Conservation (phyloP, 2,113 vertebrate species). For the Hiodon tergisus region DNA sequence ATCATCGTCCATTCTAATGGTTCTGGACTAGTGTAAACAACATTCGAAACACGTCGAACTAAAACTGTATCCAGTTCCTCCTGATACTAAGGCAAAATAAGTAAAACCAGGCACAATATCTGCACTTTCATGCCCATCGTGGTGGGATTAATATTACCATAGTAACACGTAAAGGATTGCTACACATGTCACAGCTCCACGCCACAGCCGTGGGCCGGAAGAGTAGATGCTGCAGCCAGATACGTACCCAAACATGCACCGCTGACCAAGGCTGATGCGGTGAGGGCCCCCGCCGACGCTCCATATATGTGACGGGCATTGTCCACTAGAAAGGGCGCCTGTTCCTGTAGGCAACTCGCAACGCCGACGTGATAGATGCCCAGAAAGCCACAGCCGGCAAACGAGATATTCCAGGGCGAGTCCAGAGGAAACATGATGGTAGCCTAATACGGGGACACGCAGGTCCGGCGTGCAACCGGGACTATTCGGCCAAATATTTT, state of each 20-base stretch:
- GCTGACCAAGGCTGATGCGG: constrained; percentile 78
- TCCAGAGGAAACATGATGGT: constrained; percentile 79
- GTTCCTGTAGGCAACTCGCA: constrained; percentile 84
- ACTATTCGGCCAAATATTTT: neutral
- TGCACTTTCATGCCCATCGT: neutral
- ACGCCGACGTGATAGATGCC: constrained; percentile 94
- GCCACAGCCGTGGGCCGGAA: neutral
- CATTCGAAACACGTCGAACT: neutral
- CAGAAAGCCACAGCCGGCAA: constrained; percentile 92
- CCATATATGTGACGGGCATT: constrained; percentile 87
- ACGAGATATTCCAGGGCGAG: constrained; percentile 90
- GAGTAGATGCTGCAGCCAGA: neutral
- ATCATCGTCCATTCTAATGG: neutral
- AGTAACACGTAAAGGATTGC: constrained; percentile 1
- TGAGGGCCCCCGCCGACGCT: constrained; percentile 88
- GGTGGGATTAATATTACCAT: constrained; percentile 1
- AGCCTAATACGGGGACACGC: constrained; percentile 6
- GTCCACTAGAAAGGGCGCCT: constrained; percentile 83
- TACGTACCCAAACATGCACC: constrained; percentile 81
- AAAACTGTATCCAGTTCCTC: neutral
- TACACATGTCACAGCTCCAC: neutral
- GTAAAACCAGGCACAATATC: too few relatives aligned
- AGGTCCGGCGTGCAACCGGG: neutral
- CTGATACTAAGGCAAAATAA: too few relatives aligned
- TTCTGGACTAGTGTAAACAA: neutral